Base-by-base conservation (phyloP, 2,113 vertebrate genomes). In the Crotalus tigris region DNA sequence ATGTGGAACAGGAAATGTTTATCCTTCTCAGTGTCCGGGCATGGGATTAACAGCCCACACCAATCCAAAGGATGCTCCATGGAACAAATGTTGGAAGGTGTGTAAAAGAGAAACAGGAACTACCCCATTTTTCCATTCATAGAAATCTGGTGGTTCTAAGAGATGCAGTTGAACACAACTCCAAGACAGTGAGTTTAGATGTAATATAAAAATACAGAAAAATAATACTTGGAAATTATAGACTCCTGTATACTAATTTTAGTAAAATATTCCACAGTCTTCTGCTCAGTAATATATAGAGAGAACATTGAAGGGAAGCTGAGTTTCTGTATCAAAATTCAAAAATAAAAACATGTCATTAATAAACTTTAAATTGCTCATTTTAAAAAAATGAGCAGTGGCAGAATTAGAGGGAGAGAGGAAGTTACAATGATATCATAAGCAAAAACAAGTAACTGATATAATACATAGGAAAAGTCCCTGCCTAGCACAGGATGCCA, bases 401-500 rank as follows among this genome's bases (percentile, higher is more conserved):
- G 51, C 6, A 11, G 1, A 51, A 88, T 55, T 90, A 12, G 91
- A 33, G 92, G 33, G 23, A 89, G 88, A 8, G 33, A 81, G 75
- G 75, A 81, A 81, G 75, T 81, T 81, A 17, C 24, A 94, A 23
- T 64, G 87, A 44, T n/a, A 0, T 0, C 0, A 0, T 24, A 44
- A 92, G 11, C 57, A 61, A 13, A 1, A 64, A 93, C 54, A 39
- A 44, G 11, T 13, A 86, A 13, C 21, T 21, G 13, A 6, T 21
- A 26, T 49, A 23, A 94, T 92, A 55, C 86, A 90, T 75, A 24
- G 93, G 92, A 92, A 91, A 92, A 59, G 88, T 90, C 49, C 0
- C 51, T 92, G 94, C 87, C 64, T 4, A 10, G 94, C 39, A 95
- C 96, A 97, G 97, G 97, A 97, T 97, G 96, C 97, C 96, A 61